phyloP scores from a whole-genome alignment of 1,140 invertebrate genomes.

The Parapsyche elsis region DNA sequence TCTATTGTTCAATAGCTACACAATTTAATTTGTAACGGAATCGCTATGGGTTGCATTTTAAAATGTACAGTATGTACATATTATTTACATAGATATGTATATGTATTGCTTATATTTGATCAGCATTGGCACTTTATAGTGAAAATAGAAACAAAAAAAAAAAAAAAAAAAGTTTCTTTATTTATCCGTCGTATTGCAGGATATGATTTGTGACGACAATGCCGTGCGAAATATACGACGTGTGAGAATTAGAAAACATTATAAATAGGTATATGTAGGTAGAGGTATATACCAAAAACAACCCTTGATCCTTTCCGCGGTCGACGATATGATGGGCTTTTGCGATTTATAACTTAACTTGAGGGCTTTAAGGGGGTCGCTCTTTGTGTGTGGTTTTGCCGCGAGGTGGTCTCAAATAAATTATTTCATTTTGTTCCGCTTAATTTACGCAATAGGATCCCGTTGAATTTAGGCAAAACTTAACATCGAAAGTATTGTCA shows the following conservation, averaged over 20 bases:
- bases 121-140: too few relatives aligned
- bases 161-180: too few relatives aligned
- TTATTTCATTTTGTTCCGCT: conserved; percentile 42
- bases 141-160: too few relatives aligned
- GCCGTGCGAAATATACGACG: neutral
- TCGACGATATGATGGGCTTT: conserved; percentile 38
- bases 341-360: conserved; percentile 53
- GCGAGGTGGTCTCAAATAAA: conserved; percentile 44
- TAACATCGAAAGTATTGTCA: neutral
- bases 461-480: conserved; percentile 23
- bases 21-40: too few relatives aligned
- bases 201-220: too few relatives aligned
- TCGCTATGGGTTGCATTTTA: too few relatives aligned
- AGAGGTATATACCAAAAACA: neutral
- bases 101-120: too few relatives aligned
- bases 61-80: too few relatives aligned
- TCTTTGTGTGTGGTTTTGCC: conserved; percentile 43
- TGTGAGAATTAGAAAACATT: neutral
- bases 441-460: conserved; percentile 35
- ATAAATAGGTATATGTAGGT: too few relatives aligned
- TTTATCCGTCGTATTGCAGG: too few relatives aligned
- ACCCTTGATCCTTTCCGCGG: conserved; percentile 17
- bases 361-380: conserved; percentile 2
- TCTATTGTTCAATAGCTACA: too few relatives aligned
- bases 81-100: too few relatives aligned